A percentile compares a stretch with the other conserved stretches of the same genome.
These are phyloP conservation scores for Amphipoea lucens DNA, from an alignment of 2,888 invertebrate species.

Conservation along the genomic window DNA sequence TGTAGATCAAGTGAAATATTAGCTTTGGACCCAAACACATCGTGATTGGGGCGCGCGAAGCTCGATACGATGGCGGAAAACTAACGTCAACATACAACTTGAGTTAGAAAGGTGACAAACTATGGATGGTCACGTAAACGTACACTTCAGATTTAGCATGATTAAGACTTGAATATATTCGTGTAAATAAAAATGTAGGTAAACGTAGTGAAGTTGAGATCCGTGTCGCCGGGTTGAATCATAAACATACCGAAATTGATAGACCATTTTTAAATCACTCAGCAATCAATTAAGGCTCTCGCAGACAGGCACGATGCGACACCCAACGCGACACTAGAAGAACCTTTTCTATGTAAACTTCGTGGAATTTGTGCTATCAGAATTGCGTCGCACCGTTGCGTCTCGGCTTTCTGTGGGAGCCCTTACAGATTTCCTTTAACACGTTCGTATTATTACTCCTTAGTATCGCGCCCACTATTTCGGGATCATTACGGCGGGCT, in stretches of 20 bases:
- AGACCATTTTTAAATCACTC: background rate
- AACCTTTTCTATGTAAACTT: no score
- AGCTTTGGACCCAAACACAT: conserved; percentile 21
- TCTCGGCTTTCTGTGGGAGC: no score
- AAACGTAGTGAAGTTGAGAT: background rate
- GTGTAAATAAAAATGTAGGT: background rate
- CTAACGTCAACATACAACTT: background rate
- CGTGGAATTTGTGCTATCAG: no score
- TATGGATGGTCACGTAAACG: background rate
- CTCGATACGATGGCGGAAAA: conserved; percentile 2
- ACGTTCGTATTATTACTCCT: no score
- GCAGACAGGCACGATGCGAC: no score
- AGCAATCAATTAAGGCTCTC: no score
- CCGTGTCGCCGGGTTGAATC: background rate
- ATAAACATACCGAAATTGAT: no score
- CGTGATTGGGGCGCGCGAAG: background rate
- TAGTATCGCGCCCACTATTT: no score
- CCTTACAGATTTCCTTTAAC: no score
- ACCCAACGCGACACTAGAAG: no score
- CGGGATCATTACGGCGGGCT: no score
- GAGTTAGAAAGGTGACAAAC: conserved; percentile 5
- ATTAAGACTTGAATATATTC: background rate
- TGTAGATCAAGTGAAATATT: conserved; percentile 54
- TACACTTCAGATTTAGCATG: conserved; percentile 9
- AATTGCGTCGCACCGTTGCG: no score